These are phyloP conservation scores for Aphidoletes aphidimyza DNA, from an alignment of 2,888 invertebrate genomes.

Conservation along the genomic window DNA sequence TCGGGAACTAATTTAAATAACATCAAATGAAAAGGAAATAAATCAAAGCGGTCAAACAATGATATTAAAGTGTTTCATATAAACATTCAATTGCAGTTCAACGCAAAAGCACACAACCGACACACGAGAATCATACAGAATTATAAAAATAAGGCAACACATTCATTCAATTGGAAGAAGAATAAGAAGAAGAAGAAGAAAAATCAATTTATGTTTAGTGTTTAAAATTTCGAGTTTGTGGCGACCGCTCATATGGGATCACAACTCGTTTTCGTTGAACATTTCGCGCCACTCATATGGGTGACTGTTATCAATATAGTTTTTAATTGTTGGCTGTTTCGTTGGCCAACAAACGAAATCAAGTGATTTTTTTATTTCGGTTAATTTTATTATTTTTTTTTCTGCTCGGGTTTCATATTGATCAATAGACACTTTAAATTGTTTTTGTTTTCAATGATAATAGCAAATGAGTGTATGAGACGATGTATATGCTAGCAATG, in stretches of 20 bases:
- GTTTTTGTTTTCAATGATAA: neutral
- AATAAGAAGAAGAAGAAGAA: neutral
- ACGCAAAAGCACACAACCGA: neutral
- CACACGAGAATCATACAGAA: constrained; percentile 12
- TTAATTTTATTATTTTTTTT: too few species aligned
- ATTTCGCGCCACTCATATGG: neutral
- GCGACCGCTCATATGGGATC: neutral
- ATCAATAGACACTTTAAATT: neutral
- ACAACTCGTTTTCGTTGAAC: constrained; percentile 8
- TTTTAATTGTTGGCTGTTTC: neutral
- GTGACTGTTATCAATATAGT: neutral
- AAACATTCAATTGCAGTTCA: neutral
- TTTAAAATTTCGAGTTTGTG: neutral
- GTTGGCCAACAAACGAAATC: too few species aligned
- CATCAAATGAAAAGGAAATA: constrained; percentile 20
- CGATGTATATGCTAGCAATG: neutral
- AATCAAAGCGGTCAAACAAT: constrained; percentile 46
- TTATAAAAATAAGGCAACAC: neutral
- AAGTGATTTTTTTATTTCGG: too few species aligned
- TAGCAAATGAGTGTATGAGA: neutral
- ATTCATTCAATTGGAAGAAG: constrained; percentile 6
- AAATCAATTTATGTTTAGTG: neutral
- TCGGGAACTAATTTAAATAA: constrained; percentile 28
- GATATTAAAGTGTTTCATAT: neutral
- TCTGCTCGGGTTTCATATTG: neutral